Base-by-base conservation (phyloP, 2,888 invertebrate species). In the Drosophila sordidula region DNA sequence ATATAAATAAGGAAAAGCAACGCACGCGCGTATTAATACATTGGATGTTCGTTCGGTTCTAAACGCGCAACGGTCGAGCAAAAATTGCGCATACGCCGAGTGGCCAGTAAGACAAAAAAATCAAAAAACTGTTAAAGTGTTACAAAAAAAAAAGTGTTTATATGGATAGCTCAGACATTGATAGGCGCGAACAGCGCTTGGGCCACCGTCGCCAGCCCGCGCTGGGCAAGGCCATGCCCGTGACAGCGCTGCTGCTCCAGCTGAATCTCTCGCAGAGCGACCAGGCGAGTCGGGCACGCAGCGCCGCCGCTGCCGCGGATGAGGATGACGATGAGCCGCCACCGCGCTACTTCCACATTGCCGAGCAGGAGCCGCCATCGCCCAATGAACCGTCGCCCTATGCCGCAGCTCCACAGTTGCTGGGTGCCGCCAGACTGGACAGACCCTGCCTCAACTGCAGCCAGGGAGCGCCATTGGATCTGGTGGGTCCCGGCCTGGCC, bases 1-100 rank as follows among this genome's bases (percentile, higher is more conserved):
- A 91, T 92, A 92, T 92, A 92, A 92, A 92, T 91, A 91, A 91
- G 91, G 91, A 91, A 85, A 80, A 75, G 89, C 85, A 89, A 87
- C 87, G 87, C 89, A 89, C 89, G 89, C 85, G 85, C 87, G 89
- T 87, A 84, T 87, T 87, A 87, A 78, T 77, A 39, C 78, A 70
- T 73, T 87, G 70, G 58, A 70, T 78, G 77, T 78, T 70, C 77
- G 64, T 50, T 42, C 65, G 63, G 63, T 80, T 87, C 85, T 85
- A 87, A 75, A 72, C 71, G 75, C 58, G 52, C 62, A 73, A 58
- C 67, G 78, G 49, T 59, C 46, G 45, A 16, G 54, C 39, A 61
- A 45, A 55, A 44, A 70, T 70, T 42, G 65, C 57, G 64, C 54
- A 83, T 83, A 83, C 80, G 84, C 58, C 74, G 65, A 56, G 71